A percentile compares a stretch with the other conserved stretches of the same genome.
Evolutionary conservation across 2,797 vertebrate species (phyloP).

Genomic region (Periparus ater): DNA sequence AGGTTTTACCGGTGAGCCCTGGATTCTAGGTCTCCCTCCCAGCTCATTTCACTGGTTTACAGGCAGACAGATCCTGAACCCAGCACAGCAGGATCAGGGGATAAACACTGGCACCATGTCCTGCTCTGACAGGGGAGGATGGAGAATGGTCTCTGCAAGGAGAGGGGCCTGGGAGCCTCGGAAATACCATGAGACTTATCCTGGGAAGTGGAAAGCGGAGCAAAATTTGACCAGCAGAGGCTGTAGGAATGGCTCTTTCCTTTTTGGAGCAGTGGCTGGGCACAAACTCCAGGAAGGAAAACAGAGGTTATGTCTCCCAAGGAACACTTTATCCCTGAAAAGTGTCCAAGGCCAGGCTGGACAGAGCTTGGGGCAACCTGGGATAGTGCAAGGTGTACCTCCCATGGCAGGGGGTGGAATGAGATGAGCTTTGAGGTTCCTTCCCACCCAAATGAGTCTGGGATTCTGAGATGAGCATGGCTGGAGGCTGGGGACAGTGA

Average conservation of each 20-base stretch:
- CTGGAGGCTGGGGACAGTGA: fast-evolving
- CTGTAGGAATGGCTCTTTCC: not conserved
- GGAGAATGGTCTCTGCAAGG: not conserved
- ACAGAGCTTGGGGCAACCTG: not conserved
- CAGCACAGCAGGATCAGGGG: not conserved
- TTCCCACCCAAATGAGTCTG: not conserved
- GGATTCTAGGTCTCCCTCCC: not conserved
- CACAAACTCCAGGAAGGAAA: not conserved
- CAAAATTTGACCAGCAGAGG: not conserved
- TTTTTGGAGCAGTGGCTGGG: not conserved
- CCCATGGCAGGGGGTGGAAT: not conserved
- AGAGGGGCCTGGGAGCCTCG: not conserved
- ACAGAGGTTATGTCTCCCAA: not conserved
- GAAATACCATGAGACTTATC: not conserved
- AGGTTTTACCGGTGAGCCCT: not conserved
- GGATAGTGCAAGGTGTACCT: not conserved
- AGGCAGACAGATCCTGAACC: not conserved
- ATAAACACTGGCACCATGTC: fast-evolving
- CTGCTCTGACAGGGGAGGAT: not conserved
- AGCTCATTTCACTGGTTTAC: not conserved
- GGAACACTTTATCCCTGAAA: not conserved
- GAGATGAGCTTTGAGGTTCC: not conserved
- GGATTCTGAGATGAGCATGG: not conserved
- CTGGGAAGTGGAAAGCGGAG: not conserved
- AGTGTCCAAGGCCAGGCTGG: not conserved